These are phyloP conservation scores for Hyposoter dolosus DNA, from an alignment of 2,888 invertebrate genomes.

Conservation along the genomic window DNA sequence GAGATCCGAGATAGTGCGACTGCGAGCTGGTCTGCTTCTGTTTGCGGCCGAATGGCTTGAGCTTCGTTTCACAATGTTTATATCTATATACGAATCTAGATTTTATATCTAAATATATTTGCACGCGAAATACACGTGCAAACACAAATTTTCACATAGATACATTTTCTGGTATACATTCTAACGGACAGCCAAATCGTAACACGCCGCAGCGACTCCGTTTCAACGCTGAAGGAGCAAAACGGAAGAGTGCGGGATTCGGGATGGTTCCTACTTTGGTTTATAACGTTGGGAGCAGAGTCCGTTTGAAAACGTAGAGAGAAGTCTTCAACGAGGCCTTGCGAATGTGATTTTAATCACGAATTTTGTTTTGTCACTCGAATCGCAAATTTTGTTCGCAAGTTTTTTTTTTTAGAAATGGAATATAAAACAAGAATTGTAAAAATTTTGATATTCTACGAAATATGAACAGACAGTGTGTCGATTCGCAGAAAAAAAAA, in stretches of 20 bases:
- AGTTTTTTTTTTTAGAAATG: neutral
- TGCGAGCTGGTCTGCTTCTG: constrained; percentile 43
- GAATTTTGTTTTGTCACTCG: no score
- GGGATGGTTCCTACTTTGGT: neutral
- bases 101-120: constrained; percentile 12
- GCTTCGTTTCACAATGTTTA: neutral
- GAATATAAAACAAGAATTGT: no score
- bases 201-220: constrained; percentile 25
- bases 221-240: constrained; percentile 46
- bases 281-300: neutral
- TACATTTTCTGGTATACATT: constrained; percentile 17
- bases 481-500: no score
- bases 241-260: constrained; percentile 33
- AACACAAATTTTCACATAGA: neutral
- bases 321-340: neutral
- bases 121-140: neutral
- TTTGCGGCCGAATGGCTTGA: constrained; percentile 32
- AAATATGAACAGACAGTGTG: no score
- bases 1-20: constrained; percentile 60
- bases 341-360: no score
- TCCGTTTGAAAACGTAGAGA: constrained; percentile 9
- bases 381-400: no score
- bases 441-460: no score
- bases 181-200: constrained; percentile 35
- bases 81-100: neutral